A percentile compares a stretch with the other conserved stretches of the same genome.
Conservation (phyloP, 2,113 vertebrate genomes). For the Hylia prasina region DNA sequence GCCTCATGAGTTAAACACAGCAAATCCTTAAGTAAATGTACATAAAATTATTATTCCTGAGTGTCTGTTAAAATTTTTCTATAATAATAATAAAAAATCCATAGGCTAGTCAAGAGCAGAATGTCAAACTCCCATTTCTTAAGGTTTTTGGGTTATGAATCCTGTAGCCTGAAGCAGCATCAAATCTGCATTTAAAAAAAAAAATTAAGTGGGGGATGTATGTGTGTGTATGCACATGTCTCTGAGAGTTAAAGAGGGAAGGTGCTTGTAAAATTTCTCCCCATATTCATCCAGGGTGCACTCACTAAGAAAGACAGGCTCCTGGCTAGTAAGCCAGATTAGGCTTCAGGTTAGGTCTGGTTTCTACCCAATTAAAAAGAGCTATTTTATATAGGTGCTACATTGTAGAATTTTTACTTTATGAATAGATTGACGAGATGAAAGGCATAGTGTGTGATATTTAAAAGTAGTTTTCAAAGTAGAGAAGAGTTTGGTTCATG, state of each 20-base stretch:
- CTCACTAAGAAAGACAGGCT: neutral
- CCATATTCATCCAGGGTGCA: neutral
- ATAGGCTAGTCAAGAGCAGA: neutral
- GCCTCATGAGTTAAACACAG: neutral
- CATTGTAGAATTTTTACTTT: neutral
- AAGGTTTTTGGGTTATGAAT: neutral
- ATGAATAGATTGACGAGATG: neutral
- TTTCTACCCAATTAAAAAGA: neutral
- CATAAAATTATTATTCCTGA: neutral
- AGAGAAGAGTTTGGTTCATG: neutral
- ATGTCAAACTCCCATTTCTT: neutral
- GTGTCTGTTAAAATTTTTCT: neutral
- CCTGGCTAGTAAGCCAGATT: neutral
- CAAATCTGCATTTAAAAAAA: neutral
- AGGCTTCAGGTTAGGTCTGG: neutral
- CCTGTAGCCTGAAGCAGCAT: neutral
- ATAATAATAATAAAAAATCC: neutral
- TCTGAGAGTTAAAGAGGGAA: neutral
- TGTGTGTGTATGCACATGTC: neutral
- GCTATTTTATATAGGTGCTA: neutral
- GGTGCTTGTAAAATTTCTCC: neutral
- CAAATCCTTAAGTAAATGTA: neutral
- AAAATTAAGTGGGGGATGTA: accelerated
- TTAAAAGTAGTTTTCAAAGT: neutral
- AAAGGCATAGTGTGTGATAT: neutral